A percentile compares a stretch with the other conserved stretches of the same genome.
These are phyloP conservation scores for Malurus melanocephalus DNA, from an alignment of 2,113 vertebrate genomes.

Conservation along the genomic window DNA sequence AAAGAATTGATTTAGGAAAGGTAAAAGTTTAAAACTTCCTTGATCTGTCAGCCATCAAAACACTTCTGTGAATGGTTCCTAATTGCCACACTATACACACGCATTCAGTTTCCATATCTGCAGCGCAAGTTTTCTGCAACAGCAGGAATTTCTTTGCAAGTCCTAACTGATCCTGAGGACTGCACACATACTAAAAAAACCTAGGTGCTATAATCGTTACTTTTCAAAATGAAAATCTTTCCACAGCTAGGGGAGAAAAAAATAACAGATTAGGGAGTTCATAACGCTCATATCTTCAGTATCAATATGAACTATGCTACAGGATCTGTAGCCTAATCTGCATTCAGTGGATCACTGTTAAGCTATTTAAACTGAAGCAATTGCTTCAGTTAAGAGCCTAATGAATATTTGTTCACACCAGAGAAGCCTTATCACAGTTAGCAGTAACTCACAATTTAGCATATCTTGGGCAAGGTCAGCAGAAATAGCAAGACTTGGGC, in stretches of 20 bases:
- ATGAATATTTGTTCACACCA: constrained; percentile 29
- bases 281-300: neutral
- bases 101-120: neutral
- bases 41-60: neutral
- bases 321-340: neutral
- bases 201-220: neutral
- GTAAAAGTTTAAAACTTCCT: neutral
- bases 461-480: neutral
- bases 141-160: neutral
- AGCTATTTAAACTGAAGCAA: constrained; percentile 13
- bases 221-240: neutral
- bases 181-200: neutral
- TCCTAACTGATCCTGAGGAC: neutral
- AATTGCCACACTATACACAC: neutral
- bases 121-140: neutral
- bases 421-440: neutral
- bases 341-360: neutral
- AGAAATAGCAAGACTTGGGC: neutral
- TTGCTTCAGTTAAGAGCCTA: constrained; percentile 11
- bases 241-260: neutral
- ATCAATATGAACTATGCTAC: neutral
- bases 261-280: neutral
- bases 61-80: neutral
- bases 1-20: neutral
- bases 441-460: neutral